Base-by-base conservation (phyloP, 1,140 invertebrate species). In the Tigriopus japonicus region DNA sequence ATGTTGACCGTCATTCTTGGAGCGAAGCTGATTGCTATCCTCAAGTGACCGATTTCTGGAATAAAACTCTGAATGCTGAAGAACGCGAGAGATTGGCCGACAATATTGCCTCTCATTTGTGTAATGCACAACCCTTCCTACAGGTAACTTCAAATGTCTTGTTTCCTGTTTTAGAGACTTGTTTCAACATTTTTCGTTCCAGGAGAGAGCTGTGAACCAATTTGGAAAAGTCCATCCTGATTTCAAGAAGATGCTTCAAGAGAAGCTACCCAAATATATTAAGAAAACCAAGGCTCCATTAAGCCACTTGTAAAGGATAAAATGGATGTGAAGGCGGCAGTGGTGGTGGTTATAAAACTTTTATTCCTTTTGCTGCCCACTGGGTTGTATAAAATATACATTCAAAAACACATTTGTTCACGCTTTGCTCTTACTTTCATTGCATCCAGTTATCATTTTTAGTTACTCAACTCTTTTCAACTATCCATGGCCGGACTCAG, bases 1-100 rank as follows among this genome's bases (percentile, higher is more conserved):
- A 81, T 66, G 76, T 80, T 19, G 64, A 51, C 5, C 70, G 91
- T 53, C 86, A 84, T 69, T 85, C 93, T 65, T 81, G 80, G 43
- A 80, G 78, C 1, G 81, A 88, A 67, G 88, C 92, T 64, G 91
- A 97, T 67, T 93, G 98, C 71, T 96, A 82, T 71, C 76, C 79
- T 0, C 94, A 98, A 73, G 80, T 81, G 0, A 79, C 76, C 12
- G 66, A 72, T 9, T 93, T 97, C 72, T 98, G 83, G 77, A 79
- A 77, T 23, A 81, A 87, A 64, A 81, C 85, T 1, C 74, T 97
- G 59, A 79, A 82, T 63, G 76, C 80, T 17, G 80, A 77, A 1
- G 86, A 81, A 61, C 79, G 80, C 65, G 74, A 79, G 42, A 77
- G 88, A 45, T 69, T 89, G 56, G 80, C 86, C 1, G 71, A 79